Base-by-base conservation (phyloP, 2,113 vertebrate species). In the Megaptera novaeangliae region DNA sequence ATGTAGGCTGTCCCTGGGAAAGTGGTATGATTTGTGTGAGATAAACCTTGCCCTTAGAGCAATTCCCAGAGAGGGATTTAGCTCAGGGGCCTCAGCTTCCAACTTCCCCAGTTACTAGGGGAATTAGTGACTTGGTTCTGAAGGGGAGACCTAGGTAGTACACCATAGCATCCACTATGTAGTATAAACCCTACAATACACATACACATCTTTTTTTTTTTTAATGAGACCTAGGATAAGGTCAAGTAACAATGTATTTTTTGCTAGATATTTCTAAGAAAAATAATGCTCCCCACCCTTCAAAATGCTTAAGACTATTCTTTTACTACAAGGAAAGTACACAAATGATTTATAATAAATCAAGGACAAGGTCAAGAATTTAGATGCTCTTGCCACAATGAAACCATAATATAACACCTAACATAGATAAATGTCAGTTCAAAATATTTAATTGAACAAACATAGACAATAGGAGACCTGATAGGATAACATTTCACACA, bases 361-460 rank as follows among this genome's bases (percentile, higher is more conserved):
- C 61, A 97, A 96, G 86, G 84, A 74, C 61, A 97, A 25, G 74
- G 52, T 96, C 87, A 90, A 96, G 87, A 96, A 97, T 71, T 68
- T 68, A 91, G 95, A 95, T 92, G 66, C 3, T 96, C 44, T 87
- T 64, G 34, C 74, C 46, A 95, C 41, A 88, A 29, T 57, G 27
- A 97, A 93, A 72, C 59, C 57, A 91, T 81, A 97, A 78, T 81
- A 97, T 87, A 86, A 68, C 71, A 82, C 83, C 77, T 74, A 97
- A 74, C 63, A 92, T 21, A 95, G 36, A 97, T 96, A 92, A 96
- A 86, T 49, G 13, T 90, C 91, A 68, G 72, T 52, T 94, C 74
- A 91, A 96, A 95, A 90, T 66, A 91, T 74, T 96, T 84, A 96
- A 85, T 91, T 97, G 36, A 41, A 96, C 41, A 95, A 87, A 95